These are phyloP conservation scores for Pandion haliaetus DNA, from an alignment of 2,113 vertebrate species.

Conservation along the genomic window DNA sequence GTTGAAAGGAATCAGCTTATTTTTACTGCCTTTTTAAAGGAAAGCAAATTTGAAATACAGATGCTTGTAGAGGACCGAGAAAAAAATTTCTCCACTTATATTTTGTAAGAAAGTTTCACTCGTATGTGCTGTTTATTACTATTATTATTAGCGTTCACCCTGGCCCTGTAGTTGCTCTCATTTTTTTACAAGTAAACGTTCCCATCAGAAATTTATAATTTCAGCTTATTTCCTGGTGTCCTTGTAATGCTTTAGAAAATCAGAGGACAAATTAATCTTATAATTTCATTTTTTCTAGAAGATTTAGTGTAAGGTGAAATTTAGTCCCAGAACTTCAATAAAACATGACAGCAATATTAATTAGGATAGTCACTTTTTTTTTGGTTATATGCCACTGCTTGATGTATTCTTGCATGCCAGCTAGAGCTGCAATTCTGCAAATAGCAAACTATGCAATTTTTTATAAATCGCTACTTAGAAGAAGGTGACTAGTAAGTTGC, in stretches of 20 bases:
- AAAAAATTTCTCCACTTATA: neutral
- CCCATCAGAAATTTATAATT: neutral
- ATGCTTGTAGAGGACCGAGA: neutral
- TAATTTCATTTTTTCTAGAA: neutral
- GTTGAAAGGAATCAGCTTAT: neutral
- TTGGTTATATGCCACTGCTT: neutral
- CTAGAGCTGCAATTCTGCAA: neutral
- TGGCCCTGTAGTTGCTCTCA: neutral
- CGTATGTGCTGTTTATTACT: neutral
- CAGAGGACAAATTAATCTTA: neutral
- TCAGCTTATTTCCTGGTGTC: neutral
- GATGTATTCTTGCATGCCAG: neutral
- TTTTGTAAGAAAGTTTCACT: neutral
- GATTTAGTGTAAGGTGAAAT: neutral
- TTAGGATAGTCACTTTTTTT: neutral
- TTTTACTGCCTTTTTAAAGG: neutral
- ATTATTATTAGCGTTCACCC: neutral
- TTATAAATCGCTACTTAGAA: neutral
- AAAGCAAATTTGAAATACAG: neutral
- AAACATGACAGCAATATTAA: neutral
- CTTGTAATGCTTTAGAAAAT: neutral
- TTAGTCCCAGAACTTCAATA: neutral
- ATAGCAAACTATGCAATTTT: neutral
- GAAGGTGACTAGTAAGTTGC: neutral
- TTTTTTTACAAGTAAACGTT: neutral